Percentiles rank a stretch among this genome's conserved stretches.
Conservation (phyloP, 2,113 vertebrate genomes). For the Limnothrissa miodon region DNA sequence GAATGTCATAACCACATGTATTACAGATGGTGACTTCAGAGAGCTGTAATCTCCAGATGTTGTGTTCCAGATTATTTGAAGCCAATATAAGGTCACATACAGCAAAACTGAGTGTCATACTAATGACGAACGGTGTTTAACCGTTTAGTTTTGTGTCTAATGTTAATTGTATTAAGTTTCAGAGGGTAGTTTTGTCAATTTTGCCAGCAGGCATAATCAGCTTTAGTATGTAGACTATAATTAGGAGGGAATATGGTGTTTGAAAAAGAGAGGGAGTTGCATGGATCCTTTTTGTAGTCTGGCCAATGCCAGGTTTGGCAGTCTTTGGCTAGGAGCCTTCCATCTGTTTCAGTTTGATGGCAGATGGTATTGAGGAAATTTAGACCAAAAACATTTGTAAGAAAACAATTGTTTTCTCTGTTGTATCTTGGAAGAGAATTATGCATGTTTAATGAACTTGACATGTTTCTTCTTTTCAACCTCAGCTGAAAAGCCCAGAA, state of each 20-base stretch:
- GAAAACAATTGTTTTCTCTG: background rate
- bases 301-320: background rate
- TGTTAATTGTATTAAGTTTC: background rate
- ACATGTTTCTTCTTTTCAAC: background rate
- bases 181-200: background rate
- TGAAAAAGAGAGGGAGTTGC: background rate
- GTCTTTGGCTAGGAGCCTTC: background rate
- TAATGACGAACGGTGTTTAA: background rate
- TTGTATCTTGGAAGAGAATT: background rate
- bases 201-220: background rate
- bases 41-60: conserved; percentile 20
- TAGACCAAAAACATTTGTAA: background rate
- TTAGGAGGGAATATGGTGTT: background rate
- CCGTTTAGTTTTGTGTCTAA: background rate
- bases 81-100: background rate
- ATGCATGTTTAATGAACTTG: background rate
- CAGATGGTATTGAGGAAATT: background rate
- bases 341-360: background rate
- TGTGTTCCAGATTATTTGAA: background rate
- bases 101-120: background rate
- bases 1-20: background rate
- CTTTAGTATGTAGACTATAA: background rate
- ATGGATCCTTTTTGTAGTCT: background rate
- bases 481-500: background rate
- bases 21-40: background rate